Evolutionary conservation across 23 tunicate species (phyloP).

Genomic region (Halocynthia roretzi): DNA sequence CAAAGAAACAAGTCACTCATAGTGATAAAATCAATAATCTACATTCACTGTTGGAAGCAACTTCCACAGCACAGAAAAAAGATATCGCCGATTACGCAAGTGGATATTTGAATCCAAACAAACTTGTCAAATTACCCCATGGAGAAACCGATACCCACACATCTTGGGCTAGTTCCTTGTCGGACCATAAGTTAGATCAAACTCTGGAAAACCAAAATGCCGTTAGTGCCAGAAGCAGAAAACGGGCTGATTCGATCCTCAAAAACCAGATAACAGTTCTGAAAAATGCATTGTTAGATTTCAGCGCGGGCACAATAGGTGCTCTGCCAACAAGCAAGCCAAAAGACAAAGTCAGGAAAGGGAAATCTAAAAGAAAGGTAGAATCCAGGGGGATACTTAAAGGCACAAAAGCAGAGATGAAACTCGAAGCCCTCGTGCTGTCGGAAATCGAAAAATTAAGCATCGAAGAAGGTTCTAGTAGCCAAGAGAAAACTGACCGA

Average conservation of each 20-base stretch:
- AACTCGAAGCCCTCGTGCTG: slow-evolving; percentile 20
- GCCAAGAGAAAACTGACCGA: not conserved
- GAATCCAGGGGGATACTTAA: not conserved
- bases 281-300: slow-evolving; percentile 62
- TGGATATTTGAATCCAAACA: slow-evolving; percentile 57
- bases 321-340: slow-evolving; percentile 26
- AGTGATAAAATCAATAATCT: not conserved
- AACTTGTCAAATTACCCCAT: slow-evolving; percentile 14
- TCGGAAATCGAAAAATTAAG: slow-evolving; percentile 7
- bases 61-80: slow-evolving; percentile 40
- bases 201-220: not conserved
- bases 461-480: not conserved
- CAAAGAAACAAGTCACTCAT: no score
- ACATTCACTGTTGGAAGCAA: slow-evolving; percentile 38
- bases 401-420: slow-evolving; percentile 11
- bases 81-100: slow-evolving; percentile 52
- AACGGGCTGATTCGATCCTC: not conserved
- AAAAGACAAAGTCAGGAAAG: not conserved
- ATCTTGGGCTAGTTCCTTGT: slow-evolving; percentile 15
- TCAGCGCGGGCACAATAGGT: slow-evolving; percentile 62
- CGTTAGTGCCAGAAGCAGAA: not conserved
- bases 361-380: not conserved
- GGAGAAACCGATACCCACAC: not conserved
- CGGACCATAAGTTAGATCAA: not conserved
- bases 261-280: slow-evolving; percentile 15